These are phyloP conservation scores for Zophobas morio DNA, from an alignment of 1,140 invertebrate species.

Conservation along the genomic window DNA sequence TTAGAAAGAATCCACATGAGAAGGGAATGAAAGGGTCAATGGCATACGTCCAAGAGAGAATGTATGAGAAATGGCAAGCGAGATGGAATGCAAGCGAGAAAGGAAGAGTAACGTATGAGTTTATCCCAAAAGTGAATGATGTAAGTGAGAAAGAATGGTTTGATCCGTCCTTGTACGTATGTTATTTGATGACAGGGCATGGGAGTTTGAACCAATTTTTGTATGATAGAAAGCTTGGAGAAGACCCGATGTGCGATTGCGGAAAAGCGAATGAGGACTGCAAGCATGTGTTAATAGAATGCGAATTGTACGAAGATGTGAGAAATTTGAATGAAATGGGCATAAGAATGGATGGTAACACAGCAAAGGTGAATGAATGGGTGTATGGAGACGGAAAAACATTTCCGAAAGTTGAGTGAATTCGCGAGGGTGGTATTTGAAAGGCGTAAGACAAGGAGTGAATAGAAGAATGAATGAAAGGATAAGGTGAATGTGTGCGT, in stretches of 20 bases:
- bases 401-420: not conserved
- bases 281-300: conserved; percentile 30
- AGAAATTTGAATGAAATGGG: conserved; percentile 4
- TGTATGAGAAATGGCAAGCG: conserved; percentile 8
- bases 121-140: conserved; percentile 6
- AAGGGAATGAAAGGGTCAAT: not conserved
- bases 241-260: not conserved
- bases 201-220: conserved; percentile 22
- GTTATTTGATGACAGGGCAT: conserved; percentile 9
- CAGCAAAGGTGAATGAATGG: not conserved
- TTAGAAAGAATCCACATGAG: not conserved
- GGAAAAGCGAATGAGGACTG: conserved; percentile 16
- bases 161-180: conserved; percentile 1
- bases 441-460: not conserved
- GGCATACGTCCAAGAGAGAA: not conserved
- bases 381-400: not conserved
- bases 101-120: conserved; percentile 26
- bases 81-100: conserved; percentile 23
- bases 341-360: not conserved
- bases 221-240: conserved; percentile 16
- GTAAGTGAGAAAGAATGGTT: conserved; percentile 21
- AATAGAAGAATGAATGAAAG: not conserved
- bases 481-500: too few species aligned
- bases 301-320: conserved; percentile 23
- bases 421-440: not conserved